Evolutionary conservation across 2,113 vertebrate genomes (phyloP), one percentile per base, ranked within the genome.

Genomic region (Myrmophylax atrothorax): DNA sequence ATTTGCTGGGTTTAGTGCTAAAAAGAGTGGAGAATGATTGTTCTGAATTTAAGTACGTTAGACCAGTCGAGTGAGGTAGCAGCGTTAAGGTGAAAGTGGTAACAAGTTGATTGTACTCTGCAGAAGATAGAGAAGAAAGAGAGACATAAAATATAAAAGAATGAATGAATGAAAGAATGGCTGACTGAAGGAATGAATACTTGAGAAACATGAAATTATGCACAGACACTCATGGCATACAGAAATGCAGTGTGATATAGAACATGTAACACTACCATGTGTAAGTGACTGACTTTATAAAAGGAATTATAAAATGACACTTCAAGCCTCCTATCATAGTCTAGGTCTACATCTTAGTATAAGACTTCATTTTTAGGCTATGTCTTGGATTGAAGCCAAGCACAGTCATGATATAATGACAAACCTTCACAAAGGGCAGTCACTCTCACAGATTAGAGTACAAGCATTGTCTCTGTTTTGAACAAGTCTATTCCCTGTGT

Each of bases 121-220:
- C 0, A 0, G 16, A 76, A 46, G 28, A 84, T 6, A 69, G 15
- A 55, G 47, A 38, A 62, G 24, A 29, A 29, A 28, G 15, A 62
- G 66, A 52, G 9, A 25, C 28, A 76, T 3, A 12, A 77, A 77
- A 69, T 8, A 29, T 33, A 31, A 62, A 62, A 29, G 18, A 81
- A 58, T 18, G 14, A 52, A 53, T 16, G 16, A 56, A 79, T 47
- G 24, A 76, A 42, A 28, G 12, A 37, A 59, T 56, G 53, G 80
- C 50, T 22, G 14, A 59, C 40, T 16, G 16, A 22, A 88, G 31
- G 11, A 82, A 52, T n/a, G 7, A 55, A 23, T 69, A 19, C 11
- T 67, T 84, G 68, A 40, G 55, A 82, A 82, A 87, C 12, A 53
- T 3, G 20, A 75, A 75, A 56, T 31, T 47, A 10, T 76, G 47